phyloP scores from a whole-genome alignment of 1,140 invertebrate genomes.

The Drosophila pseudoananassae region DNA sequence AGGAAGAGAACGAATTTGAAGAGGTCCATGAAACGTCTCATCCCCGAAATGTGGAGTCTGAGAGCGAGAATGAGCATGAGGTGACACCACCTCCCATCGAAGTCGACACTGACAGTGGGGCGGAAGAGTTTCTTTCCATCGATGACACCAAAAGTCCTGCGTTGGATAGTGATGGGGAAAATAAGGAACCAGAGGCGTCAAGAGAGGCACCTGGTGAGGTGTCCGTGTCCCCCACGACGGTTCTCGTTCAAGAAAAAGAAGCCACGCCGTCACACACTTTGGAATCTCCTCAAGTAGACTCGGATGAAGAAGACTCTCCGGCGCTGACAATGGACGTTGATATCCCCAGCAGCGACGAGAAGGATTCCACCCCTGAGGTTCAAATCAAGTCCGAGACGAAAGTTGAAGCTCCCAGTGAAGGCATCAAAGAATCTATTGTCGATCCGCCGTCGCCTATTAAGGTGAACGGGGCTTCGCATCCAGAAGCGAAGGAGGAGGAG shows the following conservation, averaged over 20 bases:
- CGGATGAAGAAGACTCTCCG: conserved; percentile 35
- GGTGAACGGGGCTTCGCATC: conserved; percentile 53
- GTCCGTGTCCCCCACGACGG: too few species aligned
- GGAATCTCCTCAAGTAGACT: conserved; percentile 13
- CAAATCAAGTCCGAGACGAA: not conserved
- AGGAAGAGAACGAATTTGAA: not conserved
- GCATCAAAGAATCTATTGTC: not conserved
- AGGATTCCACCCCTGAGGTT: conserved; percentile 15
- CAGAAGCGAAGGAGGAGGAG: not conserved
- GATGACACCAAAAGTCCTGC: conserved; percentile 20
- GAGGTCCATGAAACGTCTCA: not conserved
- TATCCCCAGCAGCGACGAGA: conserved; percentile 11
- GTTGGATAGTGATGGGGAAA: not conserved
- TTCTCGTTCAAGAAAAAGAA: not conserved
- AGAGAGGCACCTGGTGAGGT: not conserved
- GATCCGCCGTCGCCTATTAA: conserved; percentile 27
- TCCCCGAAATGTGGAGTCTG: not conserved
- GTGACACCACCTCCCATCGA: conserved; percentile 7
- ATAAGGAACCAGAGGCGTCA: not conserved
- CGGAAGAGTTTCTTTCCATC: conserved; percentile 19
- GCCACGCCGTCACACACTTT: not conserved
- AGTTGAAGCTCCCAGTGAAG: not conserved
- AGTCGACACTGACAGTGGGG: conserved; percentile 12
- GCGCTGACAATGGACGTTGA: conserved; percentile 47
- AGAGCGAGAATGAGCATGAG: conserved; percentile 5